Evolutionary conservation across 2,797 vertebrate species (phyloP).

Genomic region (Pangasius krempfi): DNA sequence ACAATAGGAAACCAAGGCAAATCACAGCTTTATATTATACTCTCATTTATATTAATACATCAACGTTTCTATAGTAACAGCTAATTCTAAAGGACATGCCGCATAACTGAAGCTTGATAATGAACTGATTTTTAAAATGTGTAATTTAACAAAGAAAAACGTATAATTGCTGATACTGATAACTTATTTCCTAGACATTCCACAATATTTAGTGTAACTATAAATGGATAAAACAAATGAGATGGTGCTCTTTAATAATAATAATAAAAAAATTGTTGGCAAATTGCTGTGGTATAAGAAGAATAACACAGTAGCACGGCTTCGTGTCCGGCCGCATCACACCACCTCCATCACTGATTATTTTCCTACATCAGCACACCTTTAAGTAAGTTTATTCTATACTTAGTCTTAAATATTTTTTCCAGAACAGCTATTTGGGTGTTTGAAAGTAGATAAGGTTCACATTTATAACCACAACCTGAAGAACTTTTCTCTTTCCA

Average conservation of each 20-base stretch:
- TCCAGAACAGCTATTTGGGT: background rate
- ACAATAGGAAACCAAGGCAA: background rate
- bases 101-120: too few relatives aligned
- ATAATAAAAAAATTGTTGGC: background rate
- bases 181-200: background rate
- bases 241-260: background rate
- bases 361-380: background rate
- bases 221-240: background rate
- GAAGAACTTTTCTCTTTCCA: slow-evolving; percentile 21
- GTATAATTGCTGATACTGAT: background rate
- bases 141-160: background rate
- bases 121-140: background rate
- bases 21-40: background rate
- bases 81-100: background rate
- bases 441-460: background rate
- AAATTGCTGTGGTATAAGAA: background rate
- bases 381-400: background rate
- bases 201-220: background rate
- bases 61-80: background rate
- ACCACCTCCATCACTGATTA: background rate
- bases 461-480: background rate
- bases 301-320: background rate
- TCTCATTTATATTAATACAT: background rate
- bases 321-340: background rate
- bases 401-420: background rate